These are phyloP conservation scores for Cyprinodon brontotheroides DNA, from an alignment of 2,113 vertebrate genomes.

Conservation along the genomic window DNA sequence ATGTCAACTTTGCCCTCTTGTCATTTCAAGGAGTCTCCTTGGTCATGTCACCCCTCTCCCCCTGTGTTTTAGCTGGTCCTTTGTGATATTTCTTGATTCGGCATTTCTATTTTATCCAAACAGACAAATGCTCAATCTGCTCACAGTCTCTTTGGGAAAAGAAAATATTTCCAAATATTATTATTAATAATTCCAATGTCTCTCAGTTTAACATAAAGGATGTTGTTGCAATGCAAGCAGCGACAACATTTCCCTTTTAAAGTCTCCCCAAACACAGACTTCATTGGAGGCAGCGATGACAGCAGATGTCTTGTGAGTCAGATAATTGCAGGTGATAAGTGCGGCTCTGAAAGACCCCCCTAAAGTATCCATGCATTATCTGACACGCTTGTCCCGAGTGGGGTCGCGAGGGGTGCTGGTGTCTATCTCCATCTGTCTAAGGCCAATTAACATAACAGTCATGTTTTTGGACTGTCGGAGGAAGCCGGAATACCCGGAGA, in stretches of 20 bases:
- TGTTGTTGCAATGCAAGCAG: constrained; percentile 6
- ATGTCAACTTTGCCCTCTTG: constrained; percentile 55
- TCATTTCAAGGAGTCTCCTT: constrained; percentile 62
- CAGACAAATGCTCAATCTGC: constrained; percentile 32
- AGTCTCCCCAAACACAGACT: constrained; percentile 34
- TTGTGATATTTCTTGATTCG: constrained; percentile 37
- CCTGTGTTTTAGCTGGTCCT: constrained; percentile 53
- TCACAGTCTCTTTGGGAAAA: constrained; percentile 25
- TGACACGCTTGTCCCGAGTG: no score
- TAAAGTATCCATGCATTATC: no score
- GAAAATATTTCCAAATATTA: constrained; percentile 12
- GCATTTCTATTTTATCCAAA: constrained; percentile 33
- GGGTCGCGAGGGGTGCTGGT: no score
- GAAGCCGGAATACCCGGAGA: no score
- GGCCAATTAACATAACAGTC: no score
- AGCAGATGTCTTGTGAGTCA: constrained; percentile 64
- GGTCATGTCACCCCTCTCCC: constrained; percentile 56
- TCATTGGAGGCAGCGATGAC: constrained; percentile 35
- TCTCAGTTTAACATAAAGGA: neutral
- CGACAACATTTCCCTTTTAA: constrained; percentile 26
- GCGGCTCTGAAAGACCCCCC: constrained; percentile 42
- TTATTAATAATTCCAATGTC: constrained; percentile 1
- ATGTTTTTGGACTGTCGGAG: no score
- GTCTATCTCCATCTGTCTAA: no score
- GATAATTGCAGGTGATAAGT: constrained; percentile 46